Evolutionary conservation across 2,113 vertebrate genomes (phyloP), one percentile per base, ranked within the genome.

Genomic region (Lepus americanus): DNA sequence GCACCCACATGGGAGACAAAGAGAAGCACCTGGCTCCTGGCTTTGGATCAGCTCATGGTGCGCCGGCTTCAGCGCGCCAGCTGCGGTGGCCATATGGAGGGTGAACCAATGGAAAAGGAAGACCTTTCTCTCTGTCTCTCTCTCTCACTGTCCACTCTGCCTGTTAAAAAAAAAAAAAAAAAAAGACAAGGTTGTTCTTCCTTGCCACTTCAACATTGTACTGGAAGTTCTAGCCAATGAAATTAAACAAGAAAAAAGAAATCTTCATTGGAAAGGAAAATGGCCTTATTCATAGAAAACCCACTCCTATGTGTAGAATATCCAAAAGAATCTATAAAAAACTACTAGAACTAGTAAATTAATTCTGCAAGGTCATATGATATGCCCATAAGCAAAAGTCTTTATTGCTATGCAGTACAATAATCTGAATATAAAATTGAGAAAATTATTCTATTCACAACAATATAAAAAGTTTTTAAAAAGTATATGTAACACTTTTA

Each of bases 391-490:
- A 36, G 20, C 9, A 90, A 93, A 94, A 76, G 31, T 25, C 19
- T 81, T 27, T 64, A 91, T 73, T 82, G 64, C 29, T 49, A 69
- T 63, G 91, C 51, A 66, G 33, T 86, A 89, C 20, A 27, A 49
- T 64, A 85, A 51, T 22, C 29, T 55, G 9, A 64, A 94, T 93
- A 79, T 74, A 31, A 67, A 95, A 84, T 17, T 77, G 31, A 33
- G 66, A 89, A 94, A 85, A 92, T 10, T 44, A 66, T 85, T 77
- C 27, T 13, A 92, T 49, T 81, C 61, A 39, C 36, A 79, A n/a
- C 39, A 81, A 67, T 36, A 89, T 80, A 39, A 89, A 72, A 95
- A 73, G 87, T 66, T 70, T 89, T 81, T 95, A 61, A 78, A n/a
- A 87, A 78, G 13, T 64, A 49, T 36, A 36, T 36, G 33, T 36